These are phyloP conservation scores for Clarias platycephalus DNA, from an alignment of 2,797 vertebrate genomes.

Conservation along the genomic window DNA sequence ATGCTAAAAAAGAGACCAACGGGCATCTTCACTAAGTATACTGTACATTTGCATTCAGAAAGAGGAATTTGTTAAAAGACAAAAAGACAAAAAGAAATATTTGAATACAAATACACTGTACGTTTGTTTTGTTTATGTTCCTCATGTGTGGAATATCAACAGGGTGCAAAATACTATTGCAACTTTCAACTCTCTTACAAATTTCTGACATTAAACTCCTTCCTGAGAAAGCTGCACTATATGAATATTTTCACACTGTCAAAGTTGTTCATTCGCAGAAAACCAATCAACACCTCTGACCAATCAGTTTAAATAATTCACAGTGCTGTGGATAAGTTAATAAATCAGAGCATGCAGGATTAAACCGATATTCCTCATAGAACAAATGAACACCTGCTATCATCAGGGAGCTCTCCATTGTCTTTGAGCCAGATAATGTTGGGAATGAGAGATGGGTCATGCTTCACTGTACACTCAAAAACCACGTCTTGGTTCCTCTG, in stretches of 20 bases:
- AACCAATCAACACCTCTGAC: background rate
- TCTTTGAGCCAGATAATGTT: conserved; percentile 89
- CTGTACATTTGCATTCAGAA: background rate
- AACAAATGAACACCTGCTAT: conserved; percentile 81
- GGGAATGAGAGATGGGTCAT: conserved; percentile 83
- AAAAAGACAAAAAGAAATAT: background rate
- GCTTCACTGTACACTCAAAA: conserved; percentile 92
- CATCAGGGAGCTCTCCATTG: conserved; percentile 81
- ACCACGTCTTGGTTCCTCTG: conserved; percentile 81
- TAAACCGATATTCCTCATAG: background rate
- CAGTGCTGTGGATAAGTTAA: background rate
- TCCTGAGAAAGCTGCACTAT: background rate
- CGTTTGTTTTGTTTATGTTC: background rate
- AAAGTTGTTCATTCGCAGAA: background rate
- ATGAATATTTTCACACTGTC: background rate
- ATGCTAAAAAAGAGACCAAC: background rate
- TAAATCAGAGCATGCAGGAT: no score
- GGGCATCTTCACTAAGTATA: background rate
- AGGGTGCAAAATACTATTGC: background rate
- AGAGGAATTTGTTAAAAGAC: background rate
- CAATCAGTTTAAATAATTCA: background rate
- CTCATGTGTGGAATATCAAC: background rate
- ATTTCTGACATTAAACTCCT: background rate
- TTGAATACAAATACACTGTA: background rate
- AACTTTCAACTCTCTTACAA: background rate